Evolutionary conservation across 2,888 invertebrate genomes (phyloP), one percentile per base, ranked within the genome.

Genomic region (Cenopis cana): DNA sequence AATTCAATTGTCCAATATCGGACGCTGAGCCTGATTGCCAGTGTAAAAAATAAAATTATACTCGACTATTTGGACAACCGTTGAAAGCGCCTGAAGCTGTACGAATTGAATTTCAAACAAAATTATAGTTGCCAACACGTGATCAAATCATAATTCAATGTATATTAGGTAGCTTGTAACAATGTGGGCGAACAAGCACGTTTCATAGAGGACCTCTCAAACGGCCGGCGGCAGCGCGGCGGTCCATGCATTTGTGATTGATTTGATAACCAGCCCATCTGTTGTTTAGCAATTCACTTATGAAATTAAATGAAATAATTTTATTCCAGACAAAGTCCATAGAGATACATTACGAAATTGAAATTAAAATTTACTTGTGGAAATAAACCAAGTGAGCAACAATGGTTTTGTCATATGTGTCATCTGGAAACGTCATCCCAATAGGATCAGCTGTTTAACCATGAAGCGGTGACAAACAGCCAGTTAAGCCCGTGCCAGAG

Each of bases 241-340:
- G 24, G 24, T 89, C 89, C 85, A 89, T 89, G 89, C 89, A 89
- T 90, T 88, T 81, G 83, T 85, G 87, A 90, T 90, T 87, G 87
- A 88, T 87, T 85, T 84, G 81, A 85, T 88, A 83, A 84, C 68
- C 69, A 65, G 75, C 75, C 78, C 79, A 77, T 62, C 68, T 81
- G 81, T 85, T 84, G 82, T 84, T 85, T 80, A 81, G 76, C 76
- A 77, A 80, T 77, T 70, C 67, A 50, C 17, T n/a, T 24, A 24
- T 24, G 4, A 24, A 4, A n/a, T n/a, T n/a, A n/a, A n/a, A n/a
- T n/a, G n/a, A n/a, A n/a, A n/a, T n/a, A n/a, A n/a, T n/a, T n/a
- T n/a, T n/a, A n/a, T n/a, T n/a, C n/a, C n/a, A n/a, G n/a, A n/a
- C n/a, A n/a, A n/a, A n/a, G n/a, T n/a, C n/a, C n/a, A n/a, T n/a